A percentile compares a stretch with the other conserved stretches of the same genome.
Conservation (phyloP, 1,140 invertebrate genomes). For the Papilio helenus region DNA sequence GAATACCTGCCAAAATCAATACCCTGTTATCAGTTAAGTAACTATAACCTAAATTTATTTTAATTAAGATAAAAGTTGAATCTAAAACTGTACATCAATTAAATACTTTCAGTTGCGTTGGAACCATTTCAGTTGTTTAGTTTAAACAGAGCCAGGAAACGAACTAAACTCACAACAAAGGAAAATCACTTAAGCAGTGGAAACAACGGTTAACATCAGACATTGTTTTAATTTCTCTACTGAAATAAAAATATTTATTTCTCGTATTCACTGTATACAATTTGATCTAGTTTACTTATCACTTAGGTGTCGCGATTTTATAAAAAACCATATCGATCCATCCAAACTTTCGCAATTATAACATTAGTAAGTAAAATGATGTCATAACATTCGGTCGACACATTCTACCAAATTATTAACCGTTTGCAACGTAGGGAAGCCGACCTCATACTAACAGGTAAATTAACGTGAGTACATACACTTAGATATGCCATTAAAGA, state of each 20-base stretch:
- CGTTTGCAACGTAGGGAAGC: conserved; percentile 43
- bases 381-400: not conserved
- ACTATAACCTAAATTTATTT: too few relatives aligned
- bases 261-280: too few relatives aligned
- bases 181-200: conserved; percentile 31
- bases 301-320: too few relatives aligned
- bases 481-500: conserved; percentile 39
- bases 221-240: not conserved
- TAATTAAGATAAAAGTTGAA: not conserved
- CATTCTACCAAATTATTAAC: not conserved
- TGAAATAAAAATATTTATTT: conserved; percentile 12
- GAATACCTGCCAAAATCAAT: too few relatives aligned
- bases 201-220: conserved; percentile 29
- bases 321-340: not conserved
- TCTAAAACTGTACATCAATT: not conserved
- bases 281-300: too few relatives aligned
- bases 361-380: not conserved
- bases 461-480: conserved; percentile 28
- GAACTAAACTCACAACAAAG: not conserved
- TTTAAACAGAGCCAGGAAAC: not conserved
- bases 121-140: conserved; percentile 12
- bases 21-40: too few relatives aligned
- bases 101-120: not conserved
- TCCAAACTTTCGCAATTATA: not conserved
- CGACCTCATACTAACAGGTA: conserved; percentile 34